Evolutionary conservation across 1,140 invertebrate species (phyloP).

Genomic region (Acromyrmex echinatior): DNA sequence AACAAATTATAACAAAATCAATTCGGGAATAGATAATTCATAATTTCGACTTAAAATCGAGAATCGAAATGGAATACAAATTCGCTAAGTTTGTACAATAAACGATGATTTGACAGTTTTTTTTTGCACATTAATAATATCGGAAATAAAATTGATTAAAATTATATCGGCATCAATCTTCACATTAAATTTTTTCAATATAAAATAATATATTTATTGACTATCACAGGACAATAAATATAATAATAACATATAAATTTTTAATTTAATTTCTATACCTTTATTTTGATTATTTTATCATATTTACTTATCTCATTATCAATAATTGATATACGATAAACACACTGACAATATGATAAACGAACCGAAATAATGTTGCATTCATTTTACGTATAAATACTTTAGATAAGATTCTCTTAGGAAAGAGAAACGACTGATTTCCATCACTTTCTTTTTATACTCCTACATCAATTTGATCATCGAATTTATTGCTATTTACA

Average conservation of each 20-base stretch:
- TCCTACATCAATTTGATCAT: not conserved
- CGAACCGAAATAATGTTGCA: too few species aligned
- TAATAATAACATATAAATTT: too few species aligned
- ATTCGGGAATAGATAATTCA: not conserved
- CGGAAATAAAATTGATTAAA: not conserved
- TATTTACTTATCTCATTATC: too few species aligned
- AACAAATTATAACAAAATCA: not conserved
- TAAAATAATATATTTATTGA: not conserved
- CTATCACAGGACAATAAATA: too few species aligned
- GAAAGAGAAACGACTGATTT: not conserved
- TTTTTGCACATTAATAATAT: not conserved
- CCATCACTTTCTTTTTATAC: not conserved
- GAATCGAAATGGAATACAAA: not conserved
- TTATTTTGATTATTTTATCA: too few species aligned
- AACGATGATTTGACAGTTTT: not conserved
- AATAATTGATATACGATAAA: too few species aligned
- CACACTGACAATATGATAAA: too few species aligned
- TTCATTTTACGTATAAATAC: too few species aligned
- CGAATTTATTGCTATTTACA: slow-evolving; percentile 20
- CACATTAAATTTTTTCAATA: not conserved
- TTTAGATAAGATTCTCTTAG: not conserved
- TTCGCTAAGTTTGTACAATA: not conserved
- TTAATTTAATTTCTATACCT: too few species aligned
- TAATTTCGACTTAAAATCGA: not conserved
- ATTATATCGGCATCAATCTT: not conserved